Evolutionary conservation across 2,888 invertebrate species (phyloP).

Genomic region (Iselma pallidipennis): DNA sequence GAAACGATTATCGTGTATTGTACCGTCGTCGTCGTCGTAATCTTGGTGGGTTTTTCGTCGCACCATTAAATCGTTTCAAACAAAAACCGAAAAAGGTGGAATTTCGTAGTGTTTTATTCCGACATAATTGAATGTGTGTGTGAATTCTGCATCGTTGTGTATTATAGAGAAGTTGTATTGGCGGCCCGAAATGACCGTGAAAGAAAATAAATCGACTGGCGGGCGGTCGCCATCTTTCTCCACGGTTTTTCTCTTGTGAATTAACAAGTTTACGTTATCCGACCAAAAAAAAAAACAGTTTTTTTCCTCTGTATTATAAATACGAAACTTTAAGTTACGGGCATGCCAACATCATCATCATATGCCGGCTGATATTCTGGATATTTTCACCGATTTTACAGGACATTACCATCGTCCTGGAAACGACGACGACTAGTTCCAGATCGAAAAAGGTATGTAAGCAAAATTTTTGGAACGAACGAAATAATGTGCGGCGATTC

Average conservation of each 20-base stretch:
- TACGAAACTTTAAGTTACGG: neutral
- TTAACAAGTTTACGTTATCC: neutral
- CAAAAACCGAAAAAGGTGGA: neutral
- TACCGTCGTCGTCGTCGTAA: too few species aligned
- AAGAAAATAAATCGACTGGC: conserved; percentile 57
- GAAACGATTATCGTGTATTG: too few species aligned
- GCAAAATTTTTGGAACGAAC: too few species aligned
- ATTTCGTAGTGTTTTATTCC: too few species aligned
- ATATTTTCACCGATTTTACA: neutral
- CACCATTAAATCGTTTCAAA: too few species aligned
- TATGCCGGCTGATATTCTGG: neutral
- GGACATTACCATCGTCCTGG: neutral
- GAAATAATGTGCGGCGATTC: too few species aligned
- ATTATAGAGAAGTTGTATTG: too few species aligned
- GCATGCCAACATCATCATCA: neutral
- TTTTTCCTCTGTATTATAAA: neutral
- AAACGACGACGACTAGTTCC: too few species aligned
- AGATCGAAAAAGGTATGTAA: neutral
- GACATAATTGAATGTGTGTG: conserved; percentile 23
- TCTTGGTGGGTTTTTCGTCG: too few species aligned
- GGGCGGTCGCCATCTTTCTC: conserved; percentile 64
- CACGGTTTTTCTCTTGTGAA: conserved; percentile 57
- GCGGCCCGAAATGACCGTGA: conserved; percentile 54
- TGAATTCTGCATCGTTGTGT: conserved; percentile 22
- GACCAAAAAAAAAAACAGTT: neutral